A percentile compares a stretch with the other conserved stretches of the same genome.
These are phyloP conservation scores for Lithobates pipiens DNA, from an alignment of 2,797 vertebrate genomes.

Conservation along the genomic window DNA sequence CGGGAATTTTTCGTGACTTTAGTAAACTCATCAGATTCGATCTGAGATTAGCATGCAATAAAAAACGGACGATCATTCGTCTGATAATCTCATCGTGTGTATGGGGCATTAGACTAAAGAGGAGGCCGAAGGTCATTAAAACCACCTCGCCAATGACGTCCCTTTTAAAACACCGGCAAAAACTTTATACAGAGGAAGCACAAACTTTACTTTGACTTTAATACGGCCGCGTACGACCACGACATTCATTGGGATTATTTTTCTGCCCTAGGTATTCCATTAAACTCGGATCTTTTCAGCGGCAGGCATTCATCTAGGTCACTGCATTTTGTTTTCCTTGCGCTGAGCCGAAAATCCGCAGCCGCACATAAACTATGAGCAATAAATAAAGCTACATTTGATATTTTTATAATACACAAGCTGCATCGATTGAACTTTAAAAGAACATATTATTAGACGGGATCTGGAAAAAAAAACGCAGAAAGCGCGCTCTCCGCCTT, in stretches of 20 bases:
- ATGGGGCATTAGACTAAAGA: no score
- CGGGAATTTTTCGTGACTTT: no score
- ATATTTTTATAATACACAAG: slow-evolving; percentile 62
- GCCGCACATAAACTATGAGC: slow-evolving; percentile 45
- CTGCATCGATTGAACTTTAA: slow-evolving; percentile 53
- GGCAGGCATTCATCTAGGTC: slow-evolving; percentile 48
- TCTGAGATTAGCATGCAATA: no score
- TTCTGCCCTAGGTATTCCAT: slow-evolving; percentile 53
- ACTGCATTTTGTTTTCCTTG: slow-evolving; percentile 35
- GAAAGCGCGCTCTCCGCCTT: neutral
- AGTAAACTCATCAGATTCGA: no score
- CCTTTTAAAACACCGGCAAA: no score
- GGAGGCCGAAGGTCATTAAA: no score
- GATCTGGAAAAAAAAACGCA: neutral
- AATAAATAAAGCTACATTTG: slow-evolving; percentile 55
- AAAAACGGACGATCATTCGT: no score
- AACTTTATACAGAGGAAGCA: neutral
- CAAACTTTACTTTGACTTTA: slow-evolving; percentile 41
- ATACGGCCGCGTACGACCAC: neutral
- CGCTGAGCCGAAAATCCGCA: slow-evolving; percentile 32
- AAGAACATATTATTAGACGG: slow-evolving; percentile 50
- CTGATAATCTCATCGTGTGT: no score
- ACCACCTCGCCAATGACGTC: no score
- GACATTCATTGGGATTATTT: slow-evolving; percentile 30
- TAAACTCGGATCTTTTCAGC: slow-evolving; percentile 54